A percentile compares a stretch with the other conserved stretches of the same genome.
Conservation (phyloP, 2,888 invertebrate genomes). For the Sclerodermus sp. region DNA sequence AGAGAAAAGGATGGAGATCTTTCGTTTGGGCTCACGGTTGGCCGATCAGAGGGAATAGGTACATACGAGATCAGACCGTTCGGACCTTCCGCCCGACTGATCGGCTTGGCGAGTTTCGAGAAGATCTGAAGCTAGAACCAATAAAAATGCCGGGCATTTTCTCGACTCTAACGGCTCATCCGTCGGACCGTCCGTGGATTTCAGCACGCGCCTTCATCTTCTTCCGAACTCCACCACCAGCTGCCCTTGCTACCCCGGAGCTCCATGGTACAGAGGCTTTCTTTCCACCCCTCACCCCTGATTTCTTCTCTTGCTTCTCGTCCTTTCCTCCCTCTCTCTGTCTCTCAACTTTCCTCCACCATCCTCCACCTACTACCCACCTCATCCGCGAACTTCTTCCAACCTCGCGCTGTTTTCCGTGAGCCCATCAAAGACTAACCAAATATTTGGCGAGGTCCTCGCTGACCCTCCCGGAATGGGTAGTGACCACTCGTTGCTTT, state of each 20-base stretch:
- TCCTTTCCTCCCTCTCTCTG: conserved; percentile 2
- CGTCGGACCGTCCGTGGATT: conserved; percentile 16
- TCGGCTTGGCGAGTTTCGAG: conserved; percentile 12
- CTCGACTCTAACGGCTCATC: conserved; percentile 27
- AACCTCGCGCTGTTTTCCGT: conserved; percentile 17
- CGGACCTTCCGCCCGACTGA: conserved; percentile 14
- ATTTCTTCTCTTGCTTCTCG: conserved; percentile 1
- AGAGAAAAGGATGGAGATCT: conserved; percentile 3
- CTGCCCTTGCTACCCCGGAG: too few species aligned
- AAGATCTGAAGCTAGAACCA: conserved; percentile 35
- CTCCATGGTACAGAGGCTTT: too few species aligned
- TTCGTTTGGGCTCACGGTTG: conserved; percentile 10
- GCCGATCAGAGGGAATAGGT: conserved; percentile 14
- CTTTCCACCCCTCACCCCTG: conserved; percentile 8
- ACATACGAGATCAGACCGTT: conserved; percentile 15
- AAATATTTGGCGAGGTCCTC: conserved; percentile 54
- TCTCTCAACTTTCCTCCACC: neutral
- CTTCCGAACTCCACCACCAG: conserved; percentile 5
- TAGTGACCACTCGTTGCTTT: conserved; percentile 17
- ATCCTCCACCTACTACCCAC: neutral
- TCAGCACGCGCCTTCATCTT: conserved; percentile 17
- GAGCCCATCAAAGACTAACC: conserved; percentile 52
- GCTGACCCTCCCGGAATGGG: conserved; percentile 14
- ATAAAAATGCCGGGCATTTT: conserved; percentile 56
- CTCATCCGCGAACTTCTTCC: neutral